These are phyloP conservation scores for Elmis aenea DNA, from an alignment of 2,888 invertebrate genomes.

Conservation along the genomic window DNA sequence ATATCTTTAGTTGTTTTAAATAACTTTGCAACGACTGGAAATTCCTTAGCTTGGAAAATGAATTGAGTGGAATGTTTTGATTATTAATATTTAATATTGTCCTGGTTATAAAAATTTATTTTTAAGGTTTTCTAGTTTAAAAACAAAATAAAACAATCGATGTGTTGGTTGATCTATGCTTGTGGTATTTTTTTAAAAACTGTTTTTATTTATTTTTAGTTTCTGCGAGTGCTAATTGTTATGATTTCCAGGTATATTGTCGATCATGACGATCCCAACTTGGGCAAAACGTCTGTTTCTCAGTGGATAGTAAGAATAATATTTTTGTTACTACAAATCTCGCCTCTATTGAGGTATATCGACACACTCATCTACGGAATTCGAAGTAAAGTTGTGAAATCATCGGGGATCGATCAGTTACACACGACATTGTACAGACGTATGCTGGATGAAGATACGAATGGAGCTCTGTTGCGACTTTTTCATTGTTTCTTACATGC, in stretches of 20 bases:
- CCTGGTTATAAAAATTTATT: no score
- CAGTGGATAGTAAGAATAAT: constrained; percentile 47
- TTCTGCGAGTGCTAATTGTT: no score
- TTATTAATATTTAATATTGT: no score
- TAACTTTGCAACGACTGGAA: no score
- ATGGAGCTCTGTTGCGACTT: constrained; percentile 44
- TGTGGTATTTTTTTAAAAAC: no score
- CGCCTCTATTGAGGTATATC: constrained; percentile 48
- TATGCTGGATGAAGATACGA: constrained; percentile 49
- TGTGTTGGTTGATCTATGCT: no score
- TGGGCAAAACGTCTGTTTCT: constrained; percentile 41
- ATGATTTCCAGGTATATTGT: constrained; percentile 45
- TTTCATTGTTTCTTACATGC: constrained; percentile 48
- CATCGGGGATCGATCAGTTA: constrained; percentile 35
- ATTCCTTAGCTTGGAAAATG: no score
- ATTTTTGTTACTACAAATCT: constrained; percentile 47
- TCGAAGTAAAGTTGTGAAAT: constrained; percentile 40
- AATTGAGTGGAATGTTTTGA: no score
- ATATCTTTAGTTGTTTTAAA: no score
- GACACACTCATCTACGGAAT: constrained; percentile 46
- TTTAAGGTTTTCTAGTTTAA: no score
- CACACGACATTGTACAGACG: constrained; percentile 41
- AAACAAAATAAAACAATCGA: no score
- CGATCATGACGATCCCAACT: constrained; percentile 46
- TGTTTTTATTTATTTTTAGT: no score